Conservation (phyloP, 30 jellyfish, hydroid and myxozoan species). For the Phacellophora camtschatica region DNA sequence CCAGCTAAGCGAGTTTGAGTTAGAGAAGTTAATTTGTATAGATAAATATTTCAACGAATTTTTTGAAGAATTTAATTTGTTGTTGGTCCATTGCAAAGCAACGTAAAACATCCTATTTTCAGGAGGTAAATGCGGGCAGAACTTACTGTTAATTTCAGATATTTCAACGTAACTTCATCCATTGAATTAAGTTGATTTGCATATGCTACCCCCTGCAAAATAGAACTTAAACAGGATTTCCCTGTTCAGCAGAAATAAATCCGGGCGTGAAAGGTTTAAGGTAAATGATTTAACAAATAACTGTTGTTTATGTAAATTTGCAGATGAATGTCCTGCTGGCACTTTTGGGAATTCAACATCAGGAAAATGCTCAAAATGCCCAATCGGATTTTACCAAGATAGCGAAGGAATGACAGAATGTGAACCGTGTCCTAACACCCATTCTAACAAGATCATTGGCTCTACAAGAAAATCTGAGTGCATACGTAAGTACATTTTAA, state of each 20-base stretch:
- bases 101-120: no score
- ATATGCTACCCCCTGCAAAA: no score
- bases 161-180: no score
- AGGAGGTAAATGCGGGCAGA: no score
- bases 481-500: conserved; percentile 43
- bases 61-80: not conserved
- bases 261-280: no score
- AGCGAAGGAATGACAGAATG: conserved; percentile 66
- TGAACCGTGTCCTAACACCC: conserved; percentile 37
- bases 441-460: conserved; percentile 27
- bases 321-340: conserved; percentile 69
- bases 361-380: conserved; percentile 28
- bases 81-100: no score
- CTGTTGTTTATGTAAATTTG: not conserved
- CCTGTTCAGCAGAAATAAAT: no score
- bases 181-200: no score
- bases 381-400: conserved; percentile 66
- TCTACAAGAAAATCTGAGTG: conserved; percentile 13
- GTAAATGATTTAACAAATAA: not conserved
- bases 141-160: no score
- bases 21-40: no score
- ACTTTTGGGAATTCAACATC: conserved; percentile 15
- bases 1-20: no score
- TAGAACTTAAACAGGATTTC: no score
- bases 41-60: not conserved